Base-by-base conservation (phyloP, 2,888 invertebrate species). In the Zeuzera pyrina region DNA sequence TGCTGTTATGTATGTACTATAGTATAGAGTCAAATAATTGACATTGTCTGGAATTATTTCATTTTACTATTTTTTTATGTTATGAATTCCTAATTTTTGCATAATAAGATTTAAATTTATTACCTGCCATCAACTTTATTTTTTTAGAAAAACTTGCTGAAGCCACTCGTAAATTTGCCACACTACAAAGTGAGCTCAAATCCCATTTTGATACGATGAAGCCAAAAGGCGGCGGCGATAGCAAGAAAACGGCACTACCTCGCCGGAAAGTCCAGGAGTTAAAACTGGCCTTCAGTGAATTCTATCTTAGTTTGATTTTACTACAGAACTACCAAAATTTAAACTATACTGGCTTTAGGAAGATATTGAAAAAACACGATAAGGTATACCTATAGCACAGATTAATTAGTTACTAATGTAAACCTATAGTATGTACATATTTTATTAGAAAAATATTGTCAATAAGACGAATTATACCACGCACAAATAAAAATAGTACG, bases 341-440 rank as follows among this genome's bases (percentile, higher is more conserved):
- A 33, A 99, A 99, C 81, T 97, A 96, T 59, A 99, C 98, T 2
- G 99, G 98, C 1, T 99, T 99, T 84, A 88, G 98, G 41, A 99
- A 99, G 79, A 99, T 99, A 61, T 87, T 99, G 41, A 99, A 99
- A 74, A 99, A 99, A 74, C 98, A 98, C 68, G 99, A 99, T 77
- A 99, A 99, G 89, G 95, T 95, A 71, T 34, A 51, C 10, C 22
- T 10, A 3, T n/a, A 8, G 0, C 10, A n/a, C n/a, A n/a, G n/a
- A n/a, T n/a, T n/a, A n/a, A n/a, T n/a, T n/a, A n/a, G n/a, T n/a
- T n/a, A n/a, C n/a, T n/a, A n/a, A n/a, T n/a, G n/a, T n/a, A n/a
- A n/a, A n/a, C n/a, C n/a, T n/a, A n/a, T n/a, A n/a, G n/a, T n/a
- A n/a, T n/a, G n/a, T n/a, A n/a, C n/a, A n/a, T n/a, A n/a, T n/a